These are phyloP conservation scores for Periophthalmus magnuspinnatus DNA, from an alignment of 2,797 vertebrate species.

Conservation along the genomic window DNA sequence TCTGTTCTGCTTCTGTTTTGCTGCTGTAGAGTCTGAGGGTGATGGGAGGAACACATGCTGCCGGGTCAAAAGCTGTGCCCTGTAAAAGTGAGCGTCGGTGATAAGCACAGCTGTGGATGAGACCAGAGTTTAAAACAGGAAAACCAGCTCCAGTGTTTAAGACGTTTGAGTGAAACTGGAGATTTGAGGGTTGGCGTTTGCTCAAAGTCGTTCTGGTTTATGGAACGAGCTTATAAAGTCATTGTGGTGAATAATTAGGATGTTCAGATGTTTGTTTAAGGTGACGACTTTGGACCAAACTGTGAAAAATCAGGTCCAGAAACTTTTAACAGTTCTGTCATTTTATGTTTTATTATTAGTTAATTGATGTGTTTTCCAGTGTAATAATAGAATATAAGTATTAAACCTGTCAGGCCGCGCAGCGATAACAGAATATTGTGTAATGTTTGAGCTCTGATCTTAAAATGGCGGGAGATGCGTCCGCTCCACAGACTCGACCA, in stretches of 20 bases:
- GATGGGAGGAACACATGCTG: conserved; percentile 52
- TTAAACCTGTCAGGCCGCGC: too few relatives aligned
- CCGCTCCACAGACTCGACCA: neutral
- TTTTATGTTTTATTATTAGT: too few relatives aligned
- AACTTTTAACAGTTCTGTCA: too few relatives aligned
- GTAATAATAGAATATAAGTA: too few relatives aligned
- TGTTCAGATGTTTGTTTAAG: too few relatives aligned
- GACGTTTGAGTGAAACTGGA: neutral
- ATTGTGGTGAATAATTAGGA: too few relatives aligned
- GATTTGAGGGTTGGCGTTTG: neutral
- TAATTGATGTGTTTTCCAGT: too few relatives aligned
- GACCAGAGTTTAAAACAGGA: neutral
- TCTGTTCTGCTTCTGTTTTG: conserved; percentile 29
- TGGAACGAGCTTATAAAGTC: too few relatives aligned
- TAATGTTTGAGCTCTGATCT: neutral
- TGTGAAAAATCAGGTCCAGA: too few relatives aligned
- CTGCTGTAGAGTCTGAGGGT: conserved; percentile 43
- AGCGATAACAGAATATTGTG: too few relatives aligned
- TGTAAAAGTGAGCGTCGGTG: neutral
- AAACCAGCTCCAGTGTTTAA: conserved; percentile 2
- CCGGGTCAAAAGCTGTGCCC: conserved; percentile 45
- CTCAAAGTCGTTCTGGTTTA: neutral
- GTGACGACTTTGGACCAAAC: too few relatives aligned
- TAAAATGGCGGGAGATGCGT: neutral
- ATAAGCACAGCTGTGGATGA: neutral